These are phyloP conservation scores for Cliona cf. orientalis DNA, from an alignment of 37 sponge, comb jelly and placozoan genomes.

Conservation along the genomic window DNA sequence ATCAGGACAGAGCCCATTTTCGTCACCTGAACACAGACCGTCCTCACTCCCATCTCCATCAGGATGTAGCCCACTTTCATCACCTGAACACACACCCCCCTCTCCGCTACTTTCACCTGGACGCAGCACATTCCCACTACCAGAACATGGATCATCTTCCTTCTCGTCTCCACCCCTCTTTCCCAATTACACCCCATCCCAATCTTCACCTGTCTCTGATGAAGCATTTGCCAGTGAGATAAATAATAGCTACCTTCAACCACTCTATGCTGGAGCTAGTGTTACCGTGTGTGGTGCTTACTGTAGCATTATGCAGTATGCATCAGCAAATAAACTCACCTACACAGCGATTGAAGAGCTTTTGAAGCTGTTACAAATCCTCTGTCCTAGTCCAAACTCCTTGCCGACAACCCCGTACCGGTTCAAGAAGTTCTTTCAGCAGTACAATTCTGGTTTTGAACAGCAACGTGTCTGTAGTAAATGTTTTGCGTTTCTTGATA, in stretches of 20 bases:
- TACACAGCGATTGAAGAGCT: slow-evolving; percentile 13
- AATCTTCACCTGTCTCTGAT: no score
- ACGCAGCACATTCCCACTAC: no score
- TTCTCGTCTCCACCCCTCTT: no score
- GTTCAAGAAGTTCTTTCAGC: slow-evolving; percentile 11
- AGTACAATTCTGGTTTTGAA: not conserved
- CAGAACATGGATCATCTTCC: no score
- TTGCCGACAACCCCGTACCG: not conserved
- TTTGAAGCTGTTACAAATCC: not conserved
- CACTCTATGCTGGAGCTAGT: not conserved
- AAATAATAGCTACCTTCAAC: not conserved
- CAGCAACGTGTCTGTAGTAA: not conserved
- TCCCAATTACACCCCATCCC: no score
- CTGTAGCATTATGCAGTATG: slow-evolving; percentile 8
- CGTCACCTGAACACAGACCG: no score
- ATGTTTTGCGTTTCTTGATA: not conserved
- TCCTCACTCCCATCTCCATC: no score
- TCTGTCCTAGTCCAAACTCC: slow-evolving; percentile 3
- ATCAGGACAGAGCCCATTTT: no score
- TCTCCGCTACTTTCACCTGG: no score
- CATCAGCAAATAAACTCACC: not conserved
- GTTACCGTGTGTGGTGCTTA: not conserved
- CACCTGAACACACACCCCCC: no score
- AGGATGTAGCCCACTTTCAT: no score
- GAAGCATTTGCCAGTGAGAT: no score